Evolutionary conservation across 2,888 invertebrate species (phyloP).

Genomic region (Rosalia funebris): DNA sequence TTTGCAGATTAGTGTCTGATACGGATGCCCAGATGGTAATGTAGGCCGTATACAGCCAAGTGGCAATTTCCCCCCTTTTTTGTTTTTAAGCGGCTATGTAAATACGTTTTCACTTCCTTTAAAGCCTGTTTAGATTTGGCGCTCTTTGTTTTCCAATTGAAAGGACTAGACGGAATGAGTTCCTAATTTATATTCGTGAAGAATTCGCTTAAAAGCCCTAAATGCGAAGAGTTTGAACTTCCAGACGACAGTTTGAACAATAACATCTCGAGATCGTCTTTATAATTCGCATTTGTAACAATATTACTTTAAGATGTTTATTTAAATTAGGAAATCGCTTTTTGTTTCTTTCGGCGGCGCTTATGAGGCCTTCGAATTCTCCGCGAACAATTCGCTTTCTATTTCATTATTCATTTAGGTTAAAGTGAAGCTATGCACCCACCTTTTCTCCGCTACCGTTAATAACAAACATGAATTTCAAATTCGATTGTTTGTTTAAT

Average conservation of each 20-base stretch:
- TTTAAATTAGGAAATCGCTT: conserved; percentile 57
- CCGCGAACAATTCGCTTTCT: conserved; percentile 32
- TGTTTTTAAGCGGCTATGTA: conserved; percentile 58
- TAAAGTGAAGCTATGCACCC: conserved; percentile 18
- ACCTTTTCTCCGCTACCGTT: no score
- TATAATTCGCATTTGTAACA: conserved; percentile 59
- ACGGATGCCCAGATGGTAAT: conserved; percentile 53
- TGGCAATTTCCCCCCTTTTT: conserved; percentile 58
- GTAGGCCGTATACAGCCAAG: conserved; percentile 53
- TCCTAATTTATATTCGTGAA: conserved; percentile 61
- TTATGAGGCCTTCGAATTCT: conserved; percentile 35
- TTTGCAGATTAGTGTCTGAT: conserved; percentile 60
- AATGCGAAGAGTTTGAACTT: conserved; percentile 45
- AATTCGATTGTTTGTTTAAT: no score
- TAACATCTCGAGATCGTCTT: conserved; percentile 58
- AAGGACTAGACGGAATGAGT: conserved; percentile 56
- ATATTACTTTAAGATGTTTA: conserved; percentile 61
- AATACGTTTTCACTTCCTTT: conserved; percentile 55
- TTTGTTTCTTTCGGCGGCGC: conserved; percentile 46
- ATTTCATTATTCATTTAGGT: conserved; percentile 30
- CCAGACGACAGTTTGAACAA: conserved; percentile 59
- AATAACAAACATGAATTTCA: no score
- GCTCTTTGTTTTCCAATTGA: conserved; percentile 47
- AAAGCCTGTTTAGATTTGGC: conserved; percentile 56
- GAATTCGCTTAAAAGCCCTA: conserved; percentile 55